Base-by-base conservation (phyloP, 2,888 invertebrate species). In the Pyrrhosoma nymphula region DNA sequence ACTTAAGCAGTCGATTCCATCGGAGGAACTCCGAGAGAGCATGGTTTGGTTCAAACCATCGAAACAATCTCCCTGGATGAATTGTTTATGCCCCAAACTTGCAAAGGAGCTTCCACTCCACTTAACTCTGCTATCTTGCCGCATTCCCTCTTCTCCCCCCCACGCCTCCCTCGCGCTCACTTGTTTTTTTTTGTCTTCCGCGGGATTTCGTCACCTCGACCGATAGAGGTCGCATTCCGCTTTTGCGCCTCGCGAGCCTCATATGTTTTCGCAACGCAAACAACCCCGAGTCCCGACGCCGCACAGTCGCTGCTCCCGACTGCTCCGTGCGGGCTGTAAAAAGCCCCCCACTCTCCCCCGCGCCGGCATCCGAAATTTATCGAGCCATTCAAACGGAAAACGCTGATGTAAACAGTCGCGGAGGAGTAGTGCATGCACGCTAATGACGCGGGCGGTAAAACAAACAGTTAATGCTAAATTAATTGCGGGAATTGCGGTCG, bases 351-450 rank as follows among this genome's bases (percentile, higher is more conserved):
- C n/a, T 10, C 35, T 35, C 20, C 12, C 16, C 35, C n/a, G 69
- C n/a, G 35, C 35, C 35, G 82, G 35, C 82, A 82, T 82, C 82
- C 82, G 82, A 82, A 82, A 82, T 82, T 82, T 82, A 82, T 82
- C 82, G 35, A 35, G 82, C 82, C 82, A 82, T 82, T 82, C 82
- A 35, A 82, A 82, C 82, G 82, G 82, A 82, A 82, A 82, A 82
- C 82, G 35, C 35, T 35, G 82, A 82, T 82, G 82, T 35, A 82
- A 82, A 82, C 82, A 82, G 35, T 35, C 82, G 82, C 10, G 60
- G 60, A 60, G 60, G 60, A 60, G 35, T 14, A 82, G 16, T 14
- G 35, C 18, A 16, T 18, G 82, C 82, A 35, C 69, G 26, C 82
- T 82, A 82, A 82, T 82, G 82, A 82, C 82, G 82, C 82, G n/a